A percentile compares a stretch with the other conserved stretches of the same genome.
phyloP scores from a whole-genome alignment of 2,113 vertebrate species.

The Leptocoma aspasia region DNA sequence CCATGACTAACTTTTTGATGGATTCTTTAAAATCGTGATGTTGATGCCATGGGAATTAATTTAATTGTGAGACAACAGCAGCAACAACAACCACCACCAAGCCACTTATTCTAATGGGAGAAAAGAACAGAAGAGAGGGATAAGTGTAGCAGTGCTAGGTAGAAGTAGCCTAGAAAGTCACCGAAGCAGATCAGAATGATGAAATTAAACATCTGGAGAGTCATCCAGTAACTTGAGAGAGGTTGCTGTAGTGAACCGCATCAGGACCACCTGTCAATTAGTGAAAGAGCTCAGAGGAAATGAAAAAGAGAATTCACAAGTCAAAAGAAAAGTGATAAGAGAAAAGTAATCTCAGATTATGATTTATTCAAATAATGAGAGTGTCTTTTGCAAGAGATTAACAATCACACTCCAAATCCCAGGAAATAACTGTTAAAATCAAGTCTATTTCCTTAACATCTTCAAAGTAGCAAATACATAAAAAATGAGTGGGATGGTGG shows the following conservation, averaged over 20 bases:
- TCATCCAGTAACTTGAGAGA: constrained; percentile 42
- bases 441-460: neutral
- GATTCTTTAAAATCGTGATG: neutral
- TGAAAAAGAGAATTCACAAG: neutral
- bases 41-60: constrained; percentile 4
- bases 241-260: constrained; percentile 47
- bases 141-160: neutral
- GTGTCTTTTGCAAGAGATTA: neutral
- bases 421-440: constrained; percentile 4
- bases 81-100: neutral
- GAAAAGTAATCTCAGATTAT: neutral
- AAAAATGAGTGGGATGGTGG: neutral
- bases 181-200: constrained; percentile 15
- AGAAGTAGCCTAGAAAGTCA: constrained; percentile 58
- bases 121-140: neutral
- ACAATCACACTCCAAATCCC: neutral
- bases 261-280: constrained; percentile 59
- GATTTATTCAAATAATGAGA: constrained; percentile 17
- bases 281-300: constrained; percentile 25
- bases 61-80: neutral
- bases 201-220: constrained; percentile 65
- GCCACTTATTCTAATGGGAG: neutral
- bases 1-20: neutral
- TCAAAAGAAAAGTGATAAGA: constrained; percentile 16
- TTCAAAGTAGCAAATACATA: neutral